Base-by-base conservation (phyloP, 2,797 vertebrate genomes). In the Diplodus sargus region DNA sequence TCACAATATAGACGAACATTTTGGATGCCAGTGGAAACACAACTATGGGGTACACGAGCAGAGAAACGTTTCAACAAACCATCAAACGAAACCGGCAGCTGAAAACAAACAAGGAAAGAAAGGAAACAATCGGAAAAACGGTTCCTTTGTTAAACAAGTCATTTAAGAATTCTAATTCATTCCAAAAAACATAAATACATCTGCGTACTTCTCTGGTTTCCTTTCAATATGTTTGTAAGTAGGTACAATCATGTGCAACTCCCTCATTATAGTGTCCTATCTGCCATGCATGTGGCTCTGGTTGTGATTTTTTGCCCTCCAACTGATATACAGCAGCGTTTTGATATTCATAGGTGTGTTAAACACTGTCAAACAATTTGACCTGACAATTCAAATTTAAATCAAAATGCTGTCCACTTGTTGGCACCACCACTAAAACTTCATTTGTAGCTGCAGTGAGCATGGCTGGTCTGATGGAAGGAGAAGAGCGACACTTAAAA, bases 361-460 rank as follows among this genome's bases (percentile, higher is more conserved):
- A n/a, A 49, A 34, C 8, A 62, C 14, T 53, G 51, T 39, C 28
- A n/a, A 76, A 30, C 34, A 43, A 39, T 23, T 47, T 49, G 30
- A 45, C 13, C 39, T 45, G 51, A 54, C 28, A 11, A 59, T 54
- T 23, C n/a, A 0, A 52, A 47, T 4, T 39, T 18, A 5, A 45
- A 18, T 61, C 18, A 58, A 65, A 76, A 64, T 1, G 14, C 39
- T 11, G 20, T 59, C 43, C 12, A 16, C 43, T 62, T 2, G 17
- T 20, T 42, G 52, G 30, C 61, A 72, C 45, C 34, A 28, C 16
- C 9, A 13, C 25, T 15, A 5, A 18, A 53, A 9, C 28, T 62
- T 34, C 1, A 58, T 11, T 70, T 51, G 59, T 51, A 63, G 74
- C 58, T 22, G 59, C 60, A 53, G 12, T 60, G 14, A 60, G n/a